Evolutionary conservation across 2,888 invertebrate genomes (phyloP).

Genomic region (Coenonympha arcania): DNA sequence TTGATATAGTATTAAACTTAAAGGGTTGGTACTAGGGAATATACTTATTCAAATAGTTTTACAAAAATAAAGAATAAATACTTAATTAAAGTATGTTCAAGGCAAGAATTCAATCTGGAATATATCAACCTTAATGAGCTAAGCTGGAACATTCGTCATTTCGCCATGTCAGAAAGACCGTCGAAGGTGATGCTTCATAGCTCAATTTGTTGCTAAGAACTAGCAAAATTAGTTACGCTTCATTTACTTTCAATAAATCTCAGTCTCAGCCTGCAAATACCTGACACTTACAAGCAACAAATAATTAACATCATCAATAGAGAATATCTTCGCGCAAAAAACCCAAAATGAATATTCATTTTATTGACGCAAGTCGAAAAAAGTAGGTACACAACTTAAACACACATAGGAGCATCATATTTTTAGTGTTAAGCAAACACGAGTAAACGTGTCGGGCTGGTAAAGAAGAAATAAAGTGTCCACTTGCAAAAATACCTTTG

Average conservation of each 20-base stretch:
- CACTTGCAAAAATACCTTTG: conserved; percentile 37
- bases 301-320: not conserved
- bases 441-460: conserved; percentile 23
- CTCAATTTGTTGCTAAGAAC: not conserved
- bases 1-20: no score
- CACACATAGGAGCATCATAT: conserved; percentile 18
- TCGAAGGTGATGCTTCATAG: not conserved
- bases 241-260: conserved; percentile 2
- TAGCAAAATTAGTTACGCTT: not conserved
- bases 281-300: not conserved
- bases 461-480: conserved; percentile 23
- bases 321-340: conserved; percentile 9
- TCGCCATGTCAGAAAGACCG: not conserved
- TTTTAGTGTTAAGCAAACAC: conserved; percentile 15
- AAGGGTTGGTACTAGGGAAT: no score
- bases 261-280: not conserved
- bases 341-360: conserved; percentile 21
- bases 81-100: no score
- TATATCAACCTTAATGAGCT: no score
- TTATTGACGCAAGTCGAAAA: conserved; percentile 11
- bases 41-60: no score
- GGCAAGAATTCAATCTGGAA: no score
- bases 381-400: conserved; percentile 13
- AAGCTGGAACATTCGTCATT: not conserved
- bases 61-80: no score